Percentiles rank a stretch among this genome's conserved stretches.
phyloP scores from a whole-genome alignment of 2,797 vertebrate genomes.

The Ptychadena robeensis region DNA sequence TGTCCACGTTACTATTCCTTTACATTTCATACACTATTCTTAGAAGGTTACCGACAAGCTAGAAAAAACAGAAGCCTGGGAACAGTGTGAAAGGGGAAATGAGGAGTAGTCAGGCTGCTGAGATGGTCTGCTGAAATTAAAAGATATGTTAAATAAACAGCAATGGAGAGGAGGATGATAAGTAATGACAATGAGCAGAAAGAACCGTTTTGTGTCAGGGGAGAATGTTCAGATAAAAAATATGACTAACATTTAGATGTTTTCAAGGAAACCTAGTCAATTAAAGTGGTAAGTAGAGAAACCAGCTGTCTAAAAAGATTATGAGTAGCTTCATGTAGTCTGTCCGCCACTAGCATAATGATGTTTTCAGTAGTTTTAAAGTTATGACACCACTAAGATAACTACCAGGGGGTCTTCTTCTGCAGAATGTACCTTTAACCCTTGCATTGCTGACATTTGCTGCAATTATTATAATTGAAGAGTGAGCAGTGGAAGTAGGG shows the following conservation, averaged over 20 bases:
- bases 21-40: neutral
- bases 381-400: conserved; percentile 10
- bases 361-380: conserved; percentile 3
- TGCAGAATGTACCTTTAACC: neutral
- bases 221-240: neutral
- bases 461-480: neutral
- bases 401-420: neutral
- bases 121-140: neutral
- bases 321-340: conserved; percentile 15
- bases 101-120: neutral
- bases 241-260: conserved; percentile 1
- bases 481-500: too few species aligned
- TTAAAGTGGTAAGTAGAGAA: conserved; percentile 2
- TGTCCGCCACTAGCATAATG: neutral
- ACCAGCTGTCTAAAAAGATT: conserved; percentile 4
- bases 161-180: neutral
- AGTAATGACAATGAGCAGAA: conserved; percentile 3
- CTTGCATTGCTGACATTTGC: neutral
- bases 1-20: too few species aligned
- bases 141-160: conserved; percentile 1
- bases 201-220: neutral
- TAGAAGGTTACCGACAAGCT: neutral
- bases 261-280: conserved; percentile 18
- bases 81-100: neutral
- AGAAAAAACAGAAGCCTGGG: neutral